Evolutionary conservation across 2,888 invertebrate genomes (phyloP).

Genomic region (Seira sanloemensis): DNA sequence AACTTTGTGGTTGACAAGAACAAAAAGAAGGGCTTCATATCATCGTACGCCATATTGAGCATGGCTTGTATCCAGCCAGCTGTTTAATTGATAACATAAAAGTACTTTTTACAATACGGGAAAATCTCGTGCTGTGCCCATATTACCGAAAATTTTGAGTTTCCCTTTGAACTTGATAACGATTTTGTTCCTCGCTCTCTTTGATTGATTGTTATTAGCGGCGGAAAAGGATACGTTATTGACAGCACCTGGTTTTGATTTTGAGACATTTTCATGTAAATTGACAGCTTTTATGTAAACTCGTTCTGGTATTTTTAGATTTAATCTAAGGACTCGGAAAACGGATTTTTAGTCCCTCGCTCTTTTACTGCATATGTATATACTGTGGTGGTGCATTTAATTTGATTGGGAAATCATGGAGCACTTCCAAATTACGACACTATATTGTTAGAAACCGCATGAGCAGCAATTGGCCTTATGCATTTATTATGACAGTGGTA

Average conservation of each 20-base stretch:
- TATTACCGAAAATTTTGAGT: background rate
- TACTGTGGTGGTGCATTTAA: too few species aligned
- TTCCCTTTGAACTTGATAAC: background rate
- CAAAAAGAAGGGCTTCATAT: slow-evolving; percentile 33
- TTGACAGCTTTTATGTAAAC: background rate
- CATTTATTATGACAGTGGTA: too few species aligned
- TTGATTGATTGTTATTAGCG: background rate
- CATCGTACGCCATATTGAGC: background rate
- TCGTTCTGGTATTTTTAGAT: too few species aligned
- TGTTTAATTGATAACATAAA: slow-evolving; percentile 35
- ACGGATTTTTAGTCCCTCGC: too few species aligned
- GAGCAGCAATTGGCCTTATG: too few species aligned
- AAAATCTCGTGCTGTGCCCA: background rate
- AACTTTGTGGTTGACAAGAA: slow-evolving; percentile 44
- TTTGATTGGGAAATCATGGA: too few species aligned
- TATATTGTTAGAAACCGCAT: too few species aligned
- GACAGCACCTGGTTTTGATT: background rate
- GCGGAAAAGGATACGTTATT: background rate
- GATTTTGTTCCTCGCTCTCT: background rate
- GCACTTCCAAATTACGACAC: too few species aligned
- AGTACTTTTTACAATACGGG: background rate
- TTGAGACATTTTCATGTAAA: background rate
- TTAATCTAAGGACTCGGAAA: too few species aligned
- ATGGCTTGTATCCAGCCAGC: slow-evolving; percentile 1
- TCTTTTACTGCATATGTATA: too few species aligned